Evolutionary conservation across 2,113 vertebrate species (phyloP).

Genomic region (Orthochromis malagaraziensis): DNA sequence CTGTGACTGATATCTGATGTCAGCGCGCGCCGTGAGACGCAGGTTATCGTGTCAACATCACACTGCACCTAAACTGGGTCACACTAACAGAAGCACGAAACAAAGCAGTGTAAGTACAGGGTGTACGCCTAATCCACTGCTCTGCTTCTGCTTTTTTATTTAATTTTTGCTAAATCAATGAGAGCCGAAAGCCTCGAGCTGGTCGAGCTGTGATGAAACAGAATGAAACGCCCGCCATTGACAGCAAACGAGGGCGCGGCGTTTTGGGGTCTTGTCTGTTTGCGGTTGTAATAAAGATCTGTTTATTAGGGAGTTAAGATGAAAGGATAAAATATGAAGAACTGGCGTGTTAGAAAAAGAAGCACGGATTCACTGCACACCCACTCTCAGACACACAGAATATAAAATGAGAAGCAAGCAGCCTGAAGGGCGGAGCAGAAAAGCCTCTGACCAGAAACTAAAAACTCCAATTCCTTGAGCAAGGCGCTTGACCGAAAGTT

Average conservation of each 20-base stretch:
- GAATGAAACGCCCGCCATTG: constrained; percentile 44
- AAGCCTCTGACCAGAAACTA: background rate
- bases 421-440: background rate
- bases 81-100: background rate
- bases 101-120: background rate
- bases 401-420: constrained; percentile 3
- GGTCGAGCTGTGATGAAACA: constrained; percentile 44
- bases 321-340: background rate
- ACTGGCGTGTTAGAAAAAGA: background rate
- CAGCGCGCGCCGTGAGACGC: background rate
- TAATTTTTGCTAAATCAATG: background rate
- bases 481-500: background rate
- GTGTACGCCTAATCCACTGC: background rate
- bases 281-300: background rate
- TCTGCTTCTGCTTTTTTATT: background rate
- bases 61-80: constrained; percentile 23
- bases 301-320: background rate
- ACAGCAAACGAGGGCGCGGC: background rate
- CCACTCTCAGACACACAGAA: background rate
- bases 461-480: background rate
- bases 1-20: constrained; percentile 10
- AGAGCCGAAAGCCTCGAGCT: background rate
- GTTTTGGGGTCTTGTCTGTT: background rate
- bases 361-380: background rate
- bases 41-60: constrained; percentile 13